Evolutionary conservation across 2,888 invertebrate species (phyloP).

Genomic region (Epistrophe grossulariae): DNA sequence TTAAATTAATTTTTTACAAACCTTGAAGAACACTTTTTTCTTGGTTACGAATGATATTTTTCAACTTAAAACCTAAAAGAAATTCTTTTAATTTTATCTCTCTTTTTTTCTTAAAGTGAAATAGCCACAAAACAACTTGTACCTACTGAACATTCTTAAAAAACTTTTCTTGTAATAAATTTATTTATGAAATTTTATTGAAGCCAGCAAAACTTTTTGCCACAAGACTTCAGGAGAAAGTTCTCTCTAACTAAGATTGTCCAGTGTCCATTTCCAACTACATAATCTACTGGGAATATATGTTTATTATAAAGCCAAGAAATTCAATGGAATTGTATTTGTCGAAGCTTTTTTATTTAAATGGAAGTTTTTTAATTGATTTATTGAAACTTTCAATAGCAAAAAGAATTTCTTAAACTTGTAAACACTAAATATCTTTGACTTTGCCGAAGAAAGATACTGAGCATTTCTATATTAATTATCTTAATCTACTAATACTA

Average conservation of each 20-base stretch:
- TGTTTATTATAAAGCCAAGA: not conserved
- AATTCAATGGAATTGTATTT: not conserved
- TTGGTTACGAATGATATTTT: too few relatives aligned
- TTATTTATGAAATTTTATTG: not conserved
- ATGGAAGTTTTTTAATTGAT: not conserved
- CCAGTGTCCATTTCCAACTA: not conserved
- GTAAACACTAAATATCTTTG: not conserved
- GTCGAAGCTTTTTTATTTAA: too few relatives aligned
- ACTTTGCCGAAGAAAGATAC: not conserved
- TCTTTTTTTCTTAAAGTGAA: too few relatives aligned
- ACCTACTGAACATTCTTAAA: too few relatives aligned
- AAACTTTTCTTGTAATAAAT: too few relatives aligned
- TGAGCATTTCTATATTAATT: too few relatives aligned
- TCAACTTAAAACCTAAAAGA: too few relatives aligned
- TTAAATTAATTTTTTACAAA: too few relatives aligned
- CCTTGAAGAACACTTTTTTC: too few relatives aligned
- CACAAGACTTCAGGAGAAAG: not conserved
- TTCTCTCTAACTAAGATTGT: not conserved
- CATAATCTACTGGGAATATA: not conserved
- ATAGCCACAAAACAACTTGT: too few relatives aligned
- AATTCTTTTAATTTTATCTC: too few relatives aligned
- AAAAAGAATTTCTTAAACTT: not conserved
- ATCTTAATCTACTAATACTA: too few relatives aligned
- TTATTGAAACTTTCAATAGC: not conserved
- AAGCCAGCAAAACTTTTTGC: not conserved